These are phyloP conservation scores for Phylloscopus trochilus DNA, from an alignment of 2,113 vertebrate genomes.

Conservation along the genomic window DNA sequence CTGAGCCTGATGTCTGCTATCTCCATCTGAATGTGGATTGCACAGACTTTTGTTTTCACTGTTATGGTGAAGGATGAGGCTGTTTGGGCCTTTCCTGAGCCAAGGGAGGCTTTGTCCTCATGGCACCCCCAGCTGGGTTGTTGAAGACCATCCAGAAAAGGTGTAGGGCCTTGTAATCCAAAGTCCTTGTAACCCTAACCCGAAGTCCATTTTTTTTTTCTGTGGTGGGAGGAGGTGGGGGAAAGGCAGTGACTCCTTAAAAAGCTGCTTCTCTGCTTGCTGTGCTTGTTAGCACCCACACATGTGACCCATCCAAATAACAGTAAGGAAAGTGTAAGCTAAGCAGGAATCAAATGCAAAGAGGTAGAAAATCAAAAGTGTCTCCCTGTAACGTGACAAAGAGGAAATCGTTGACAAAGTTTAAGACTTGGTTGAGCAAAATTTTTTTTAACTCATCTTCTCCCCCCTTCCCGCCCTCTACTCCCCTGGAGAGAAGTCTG, in stretches of 20 bases:
- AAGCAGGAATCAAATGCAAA: neutral
- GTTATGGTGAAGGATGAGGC: neutral
- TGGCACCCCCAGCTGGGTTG: neutral
- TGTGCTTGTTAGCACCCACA: neutral
- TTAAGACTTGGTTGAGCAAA: conserved; percentile 4
- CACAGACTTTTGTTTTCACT: neutral
- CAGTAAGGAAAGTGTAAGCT: neutral
- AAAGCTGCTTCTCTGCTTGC: neutral
- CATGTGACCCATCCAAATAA: neutral
- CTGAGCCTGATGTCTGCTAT: neutral
- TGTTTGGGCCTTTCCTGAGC: neutral
- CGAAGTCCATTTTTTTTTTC: no score
- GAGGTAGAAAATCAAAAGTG: neutral
- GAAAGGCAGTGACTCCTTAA: neutral
- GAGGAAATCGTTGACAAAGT: neutral
- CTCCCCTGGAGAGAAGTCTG: conserved; percentile 58
- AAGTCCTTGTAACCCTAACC: no score
- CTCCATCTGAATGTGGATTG: neutral
- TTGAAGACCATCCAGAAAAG: neutral
- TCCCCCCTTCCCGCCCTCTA: neutral
- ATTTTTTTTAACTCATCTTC: neutral
- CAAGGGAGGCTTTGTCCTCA: neutral
- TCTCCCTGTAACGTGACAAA: neutral
- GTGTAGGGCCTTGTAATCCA: neutral
- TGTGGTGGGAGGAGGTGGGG: neutral